Evolutionary conservation across 2,888 invertebrate genomes (phyloP).

Genomic region (Scaptomyza polygonia): DNA sequence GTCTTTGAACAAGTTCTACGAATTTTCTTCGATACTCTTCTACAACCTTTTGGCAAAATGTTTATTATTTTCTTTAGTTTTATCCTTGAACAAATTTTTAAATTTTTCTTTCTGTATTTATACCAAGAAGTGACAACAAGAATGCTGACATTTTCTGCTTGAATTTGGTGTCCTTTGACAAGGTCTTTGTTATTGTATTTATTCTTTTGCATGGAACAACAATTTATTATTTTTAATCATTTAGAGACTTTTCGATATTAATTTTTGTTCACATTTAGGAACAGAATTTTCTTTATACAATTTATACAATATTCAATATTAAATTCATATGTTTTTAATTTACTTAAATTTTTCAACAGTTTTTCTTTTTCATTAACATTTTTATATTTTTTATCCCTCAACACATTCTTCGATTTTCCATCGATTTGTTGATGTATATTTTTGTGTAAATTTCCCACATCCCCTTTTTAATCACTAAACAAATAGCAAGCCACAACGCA

Average conservation of each 20-base stretch:
- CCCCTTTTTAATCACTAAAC: constrained; percentile 41
- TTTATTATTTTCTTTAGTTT: too few relatives aligned
- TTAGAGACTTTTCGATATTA: too few relatives aligned
- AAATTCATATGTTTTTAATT: neutral
- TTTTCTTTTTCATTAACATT: neutral
- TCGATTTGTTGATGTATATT: neutral
- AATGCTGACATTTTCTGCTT: neutral
- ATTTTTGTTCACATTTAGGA: neutral
- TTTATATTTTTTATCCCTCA: neutral
- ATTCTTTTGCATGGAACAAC: neutral
- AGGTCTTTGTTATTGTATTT: neutral
- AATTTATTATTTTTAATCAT: too few relatives aligned
- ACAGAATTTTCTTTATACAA: too few relatives aligned
- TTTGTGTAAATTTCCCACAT: neutral
- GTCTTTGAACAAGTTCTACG: neutral
- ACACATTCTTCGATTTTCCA: neutral
- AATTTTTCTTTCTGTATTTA: neutral
- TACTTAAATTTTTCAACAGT: neutral
- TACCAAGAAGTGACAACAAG: neutral
- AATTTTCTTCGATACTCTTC: neutral
- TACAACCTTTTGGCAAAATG: too few relatives aligned
- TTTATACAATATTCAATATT: too few relatives aligned
- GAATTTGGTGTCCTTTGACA: neutral
- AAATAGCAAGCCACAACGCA: constrained; percentile 69
- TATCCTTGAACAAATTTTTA: too few relatives aligned